Base-by-base conservation (phyloP, 2,113 vertebrate genomes). In the Podiceps cristatus region DNA sequence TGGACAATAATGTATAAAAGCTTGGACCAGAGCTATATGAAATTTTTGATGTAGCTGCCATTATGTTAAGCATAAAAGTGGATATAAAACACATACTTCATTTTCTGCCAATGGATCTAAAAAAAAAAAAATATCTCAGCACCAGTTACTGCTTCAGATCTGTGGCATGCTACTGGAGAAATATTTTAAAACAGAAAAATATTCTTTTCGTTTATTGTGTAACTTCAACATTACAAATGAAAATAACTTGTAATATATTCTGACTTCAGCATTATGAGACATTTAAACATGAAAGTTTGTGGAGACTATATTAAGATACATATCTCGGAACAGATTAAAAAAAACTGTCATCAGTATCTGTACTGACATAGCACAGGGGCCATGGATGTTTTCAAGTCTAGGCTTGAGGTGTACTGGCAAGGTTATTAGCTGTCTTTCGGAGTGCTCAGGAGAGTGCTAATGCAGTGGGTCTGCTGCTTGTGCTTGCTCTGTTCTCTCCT, bases 31-130 rank as follows among this genome's bases (percentile, higher is more conserved):
- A 86, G 17, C 37, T 86, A 4, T 52, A 50, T 23, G 40, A 64
- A 77, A 19, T 84, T 95, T 93, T 90, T 92, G n/a, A 80, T 84
- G 58, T 67, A 86, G 23, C 42, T 80, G 67, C 42, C 6, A 6
- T 94, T 91, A 90, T 25, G 45, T 75, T 93, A 83, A 47, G 59
- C 42, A 37, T 90, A 92, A 86, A 94, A 92, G 37, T 83, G 19
- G 62, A 58, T 56, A 58, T 82, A 75, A 72, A 87, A 3, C 14
- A 60, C 11, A 8, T 75, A 79, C 76, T 90, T 92, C 86, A 86
- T 90, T 94, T 86, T 76, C 58, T 93, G n/a, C 35, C 95, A 85
- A 79, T 75, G 29, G 18, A 49, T 76, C 19, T 78, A 13, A 53
- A 82, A 64, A 88, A 47, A 45, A 44, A 19, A 49, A 6, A 1